Percentiles rank a stretch among this genome's conserved stretches.
phyloP scores from a whole-genome alignment of 2,888 invertebrate species.

The Drosophila sordidula region DNA sequence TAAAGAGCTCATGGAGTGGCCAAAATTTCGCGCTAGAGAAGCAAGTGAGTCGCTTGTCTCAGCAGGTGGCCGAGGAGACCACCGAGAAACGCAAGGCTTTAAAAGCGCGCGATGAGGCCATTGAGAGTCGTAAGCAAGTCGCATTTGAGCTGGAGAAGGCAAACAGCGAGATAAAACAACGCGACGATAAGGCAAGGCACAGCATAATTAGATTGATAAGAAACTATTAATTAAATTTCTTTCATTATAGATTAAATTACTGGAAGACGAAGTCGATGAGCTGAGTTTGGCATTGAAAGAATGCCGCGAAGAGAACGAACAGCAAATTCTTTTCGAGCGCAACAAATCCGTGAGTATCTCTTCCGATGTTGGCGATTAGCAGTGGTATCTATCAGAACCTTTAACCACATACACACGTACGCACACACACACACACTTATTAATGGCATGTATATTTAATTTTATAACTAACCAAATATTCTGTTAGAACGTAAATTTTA shows the following conservation, averaged over 20 bases:
- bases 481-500: conserved; percentile 23
- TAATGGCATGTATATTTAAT: conserved; percentile 20
- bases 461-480: conserved; percentile 42
- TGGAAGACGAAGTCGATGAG: conserved; percentile 91
- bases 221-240: background rate
- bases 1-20: conserved; percentile 96
- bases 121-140: conserved; percentile 87
- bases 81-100: conserved; percentile 91
- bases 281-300: conserved; percentile 88
- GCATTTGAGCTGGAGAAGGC: conserved; percentile 83
- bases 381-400: conserved; percentile 64
- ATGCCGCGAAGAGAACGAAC: conserved; percentile 86
- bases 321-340: conserved; percentile 86
- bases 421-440: conserved; percentile 1
- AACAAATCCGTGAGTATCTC: conserved; percentile 87
- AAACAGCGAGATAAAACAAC: conserved; percentile 79
- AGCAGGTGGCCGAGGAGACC: conserved; percentile 94
- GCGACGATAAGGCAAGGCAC: conserved; percentile 82
- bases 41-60: conserved; percentile 93
- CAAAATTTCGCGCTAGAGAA: conserved; percentile 95
- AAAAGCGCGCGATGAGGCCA: conserved; percentile 88
- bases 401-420: conserved; percentile 4
- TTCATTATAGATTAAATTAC: conserved; percentile 86
- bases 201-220: background rate
- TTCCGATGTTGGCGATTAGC: conserved; percentile 72